Evolutionary conservation across 2,113 vertebrate species (phyloP).

Genomic region (Antechinus stuartii): DNA sequence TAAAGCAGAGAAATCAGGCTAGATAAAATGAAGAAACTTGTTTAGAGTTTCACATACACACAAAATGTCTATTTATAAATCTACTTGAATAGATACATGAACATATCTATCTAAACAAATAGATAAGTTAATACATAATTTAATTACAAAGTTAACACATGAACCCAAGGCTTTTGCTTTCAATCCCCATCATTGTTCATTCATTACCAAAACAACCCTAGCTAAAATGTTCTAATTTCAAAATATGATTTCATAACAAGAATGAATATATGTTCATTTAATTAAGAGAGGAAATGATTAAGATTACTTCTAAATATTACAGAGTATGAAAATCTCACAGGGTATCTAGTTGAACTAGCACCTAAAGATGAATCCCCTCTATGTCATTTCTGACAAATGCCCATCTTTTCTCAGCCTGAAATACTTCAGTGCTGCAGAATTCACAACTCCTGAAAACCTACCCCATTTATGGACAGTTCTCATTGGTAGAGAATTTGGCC

Average conservation of each 20-base stretch:
- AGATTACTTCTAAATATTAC: background rate
- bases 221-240: background rate
- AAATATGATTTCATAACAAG: background rate
- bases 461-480: background rate
- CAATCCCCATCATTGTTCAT: background rate
- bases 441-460: background rate
- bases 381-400: too few species aligned
- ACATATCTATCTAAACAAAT: background rate
- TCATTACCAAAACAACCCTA: background rate
- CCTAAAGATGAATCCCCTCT: too few species aligned
- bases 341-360: too few species aligned
- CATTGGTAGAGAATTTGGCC: background rate
- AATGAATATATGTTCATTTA: background rate
- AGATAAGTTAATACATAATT: background rate
- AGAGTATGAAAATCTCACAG: background rate
- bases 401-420: background rate
- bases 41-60: background rate
- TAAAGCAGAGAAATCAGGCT: background rate
- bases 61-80: background rate
- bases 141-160: background rate
- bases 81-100: background rate
- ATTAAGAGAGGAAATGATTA: background rate
- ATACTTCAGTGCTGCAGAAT: background rate
- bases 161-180: background rate
- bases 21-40: background rate